Conservation (phyloP, 1,140 invertebrate species). For the Aphidius gifuensis region DNA sequence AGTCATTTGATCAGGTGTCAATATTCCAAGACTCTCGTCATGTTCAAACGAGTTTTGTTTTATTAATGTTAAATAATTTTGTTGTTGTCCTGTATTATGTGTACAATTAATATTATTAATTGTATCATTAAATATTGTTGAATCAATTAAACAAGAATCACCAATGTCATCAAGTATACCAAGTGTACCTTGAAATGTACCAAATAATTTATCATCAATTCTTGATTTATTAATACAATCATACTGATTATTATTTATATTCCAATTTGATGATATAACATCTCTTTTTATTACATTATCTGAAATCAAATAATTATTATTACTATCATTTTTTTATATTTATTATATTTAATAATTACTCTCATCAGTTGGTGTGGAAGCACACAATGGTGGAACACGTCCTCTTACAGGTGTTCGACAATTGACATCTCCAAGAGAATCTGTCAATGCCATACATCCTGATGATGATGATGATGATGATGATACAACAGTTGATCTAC, state of each 20-base stretch:
- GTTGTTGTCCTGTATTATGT: slow-evolving; percentile 35
- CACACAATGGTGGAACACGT: background rate
- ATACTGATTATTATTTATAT: background rate
- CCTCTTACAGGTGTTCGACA: background rate
- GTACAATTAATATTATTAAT: slow-evolving; percentile 46
- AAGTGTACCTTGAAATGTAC: slow-evolving; percentile 25
- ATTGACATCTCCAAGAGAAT: background rate
- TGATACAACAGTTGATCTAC: slow-evolving; percentile 4
- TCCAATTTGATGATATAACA: background rate
- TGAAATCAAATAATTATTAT: background rate
- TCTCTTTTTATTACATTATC: background rate
- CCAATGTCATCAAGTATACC: slow-evolving; percentile 41
- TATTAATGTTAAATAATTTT: slow-evolving; percentile 56
- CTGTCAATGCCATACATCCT: background rate
- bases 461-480: too few relatives aligned
- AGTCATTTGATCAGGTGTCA: slow-evolving; percentile 84
- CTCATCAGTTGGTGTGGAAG: slow-evolving; percentile 7
- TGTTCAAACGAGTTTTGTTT: slow-evolving; percentile 73
- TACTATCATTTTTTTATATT: background rate
- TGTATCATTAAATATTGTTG: slow-evolving; percentile 25
- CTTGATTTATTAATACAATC: background rate
- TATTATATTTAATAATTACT: background rate
- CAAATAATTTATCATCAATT: slow-evolving; percentile 11
- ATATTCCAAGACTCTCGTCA: slow-evolving; percentile 78
- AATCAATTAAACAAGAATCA: slow-evolving; percentile 37